Evolutionary conservation across 2,797 vertebrate genomes (phyloP).

Genomic region (Sebastes nivosus): DNA sequence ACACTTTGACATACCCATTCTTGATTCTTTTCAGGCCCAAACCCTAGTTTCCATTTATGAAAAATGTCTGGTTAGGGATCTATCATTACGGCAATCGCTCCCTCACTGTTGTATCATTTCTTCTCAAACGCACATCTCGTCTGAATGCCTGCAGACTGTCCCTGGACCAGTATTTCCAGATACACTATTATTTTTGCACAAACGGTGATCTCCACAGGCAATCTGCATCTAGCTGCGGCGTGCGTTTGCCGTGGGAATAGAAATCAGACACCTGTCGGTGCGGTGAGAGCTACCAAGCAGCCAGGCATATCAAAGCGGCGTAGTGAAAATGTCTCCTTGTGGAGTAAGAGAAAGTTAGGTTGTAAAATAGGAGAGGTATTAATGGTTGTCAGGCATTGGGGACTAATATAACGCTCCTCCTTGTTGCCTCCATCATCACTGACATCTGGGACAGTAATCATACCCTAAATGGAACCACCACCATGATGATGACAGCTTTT

Average conservation of each 20-base stretch:
- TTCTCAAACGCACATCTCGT: conserved; percentile 66
- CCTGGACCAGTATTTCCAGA: conserved; percentile 57
- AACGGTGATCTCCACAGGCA: conserved; percentile 78
- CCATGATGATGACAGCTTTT: conserved; percentile 69
- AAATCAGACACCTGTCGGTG: conserved; percentile 79
- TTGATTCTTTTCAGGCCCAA: conserved; percentile 58
- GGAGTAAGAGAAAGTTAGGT: conserved; percentile 60
- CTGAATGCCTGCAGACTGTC: conserved; percentile 47
- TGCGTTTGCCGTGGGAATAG: conserved; percentile 74
- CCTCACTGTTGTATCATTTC: conserved; percentile 74
- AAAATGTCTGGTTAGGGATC: conserved; percentile 80
- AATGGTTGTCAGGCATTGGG: conserved; percentile 56
- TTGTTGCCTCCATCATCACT: conserved; percentile 61
- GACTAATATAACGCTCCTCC: conserved; percentile 63
- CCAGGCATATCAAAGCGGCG: conserved; percentile 71
- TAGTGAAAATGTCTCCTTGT: conserved; percentile 63
- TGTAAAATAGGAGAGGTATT: conserved; percentile 60
- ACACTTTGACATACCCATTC: conserved; percentile 38
- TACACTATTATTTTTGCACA: conserved; percentile 78
- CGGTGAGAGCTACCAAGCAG: conserved; percentile 48
- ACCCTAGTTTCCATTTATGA: conserved; percentile 78
- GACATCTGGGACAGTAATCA: conserved; percentile 73
- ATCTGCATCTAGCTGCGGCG: conserved; percentile 78
- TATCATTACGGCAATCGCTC: conserved; percentile 82
- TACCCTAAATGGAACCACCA: conserved; percentile 60